Evolutionary conservation across 2,888 invertebrate genomes (phyloP).

Genomic region (Argynnis bischoffii): DNA sequence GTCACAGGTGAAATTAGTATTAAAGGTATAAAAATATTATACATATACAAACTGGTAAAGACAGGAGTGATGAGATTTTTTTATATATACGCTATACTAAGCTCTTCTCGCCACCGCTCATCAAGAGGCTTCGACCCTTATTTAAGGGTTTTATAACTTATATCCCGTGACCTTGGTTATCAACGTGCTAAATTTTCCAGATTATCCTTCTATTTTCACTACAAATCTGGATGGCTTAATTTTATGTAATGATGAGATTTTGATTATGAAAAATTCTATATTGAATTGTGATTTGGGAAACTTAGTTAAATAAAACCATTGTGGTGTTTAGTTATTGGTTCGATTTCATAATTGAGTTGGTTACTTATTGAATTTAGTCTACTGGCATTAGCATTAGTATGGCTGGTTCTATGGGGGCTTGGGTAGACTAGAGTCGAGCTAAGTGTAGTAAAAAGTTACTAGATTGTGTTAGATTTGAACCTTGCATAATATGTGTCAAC

Average conservation of each 20-base stretch:
- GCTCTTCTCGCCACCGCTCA: slow-evolving; percentile 9
- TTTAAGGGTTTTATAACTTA: slow-evolving; percentile 30
- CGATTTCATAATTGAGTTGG: no score
- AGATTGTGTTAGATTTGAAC: no score
- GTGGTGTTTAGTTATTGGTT: neutral
- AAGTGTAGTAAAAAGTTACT: no score
- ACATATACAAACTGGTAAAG: no score
- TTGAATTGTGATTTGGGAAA: slow-evolving; percentile 3
- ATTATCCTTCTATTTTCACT: slow-evolving; percentile 26
- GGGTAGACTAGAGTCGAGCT: no score
- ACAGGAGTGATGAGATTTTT: neutral
- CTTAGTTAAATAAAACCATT: neutral
- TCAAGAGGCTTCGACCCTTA: slow-evolving; percentile 4
- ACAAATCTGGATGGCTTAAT: slow-evolving; percentile 4
- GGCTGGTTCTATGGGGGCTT: no score
- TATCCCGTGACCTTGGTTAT: slow-evolving; percentile 34
- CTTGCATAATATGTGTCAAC: no score
- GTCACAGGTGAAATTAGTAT: no score
- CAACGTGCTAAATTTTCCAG: slow-evolving; percentile 27
- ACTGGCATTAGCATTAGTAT: no score
- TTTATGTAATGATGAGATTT: neutral
- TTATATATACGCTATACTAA: neutral
- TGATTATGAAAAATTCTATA: neutral
- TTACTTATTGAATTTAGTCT: no score
- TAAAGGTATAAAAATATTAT: no score